phyloP scores from a whole-genome alignment of 1,140 invertebrate genomes.

The Capitella teleta region DNA sequence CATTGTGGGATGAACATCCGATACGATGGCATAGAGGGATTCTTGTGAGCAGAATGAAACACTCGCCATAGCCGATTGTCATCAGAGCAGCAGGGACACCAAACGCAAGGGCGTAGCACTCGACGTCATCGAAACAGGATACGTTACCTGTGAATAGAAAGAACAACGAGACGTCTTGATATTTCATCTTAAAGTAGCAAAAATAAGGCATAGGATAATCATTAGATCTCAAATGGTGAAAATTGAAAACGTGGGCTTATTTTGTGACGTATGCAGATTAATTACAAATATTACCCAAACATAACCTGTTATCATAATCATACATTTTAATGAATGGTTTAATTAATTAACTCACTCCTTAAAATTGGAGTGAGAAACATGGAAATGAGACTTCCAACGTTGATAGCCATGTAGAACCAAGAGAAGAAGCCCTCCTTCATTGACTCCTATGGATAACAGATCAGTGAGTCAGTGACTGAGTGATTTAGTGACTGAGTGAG shows the following conservation, averaged over 20 bases:
- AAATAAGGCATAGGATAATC: no score
- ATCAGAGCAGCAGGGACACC: constrained; percentile 62
- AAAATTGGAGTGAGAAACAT: constrained; percentile 81
- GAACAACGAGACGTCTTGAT: no score
- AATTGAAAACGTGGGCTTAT: no score
- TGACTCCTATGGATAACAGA: constrained; percentile 24
- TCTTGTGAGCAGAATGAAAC: background rate
- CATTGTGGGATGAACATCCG: no score
- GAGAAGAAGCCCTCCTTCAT: constrained; percentile 79
- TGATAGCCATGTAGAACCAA: constrained; percentile 87
- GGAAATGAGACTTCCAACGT: constrained; percentile 79
- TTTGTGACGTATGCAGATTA: no score
- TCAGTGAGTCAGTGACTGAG: background rate
- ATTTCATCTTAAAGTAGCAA: no score
- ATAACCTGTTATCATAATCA: no score
- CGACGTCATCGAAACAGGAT: constrained; percentile 17
- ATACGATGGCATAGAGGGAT: no score
- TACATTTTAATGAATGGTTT: no score
- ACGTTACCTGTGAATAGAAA: constrained; percentile 4
- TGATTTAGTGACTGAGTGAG: background rate
- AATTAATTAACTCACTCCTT: constrained; percentile 33
- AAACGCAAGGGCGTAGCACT: constrained; percentile 85
- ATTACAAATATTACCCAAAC: no score
- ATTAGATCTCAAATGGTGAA: no score
- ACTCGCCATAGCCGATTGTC: constrained; percentile 27